These are phyloP conservation scores for Drosophila putrida DNA, from an alignment of 2,888 invertebrate species.

Conservation along the genomic window DNA sequence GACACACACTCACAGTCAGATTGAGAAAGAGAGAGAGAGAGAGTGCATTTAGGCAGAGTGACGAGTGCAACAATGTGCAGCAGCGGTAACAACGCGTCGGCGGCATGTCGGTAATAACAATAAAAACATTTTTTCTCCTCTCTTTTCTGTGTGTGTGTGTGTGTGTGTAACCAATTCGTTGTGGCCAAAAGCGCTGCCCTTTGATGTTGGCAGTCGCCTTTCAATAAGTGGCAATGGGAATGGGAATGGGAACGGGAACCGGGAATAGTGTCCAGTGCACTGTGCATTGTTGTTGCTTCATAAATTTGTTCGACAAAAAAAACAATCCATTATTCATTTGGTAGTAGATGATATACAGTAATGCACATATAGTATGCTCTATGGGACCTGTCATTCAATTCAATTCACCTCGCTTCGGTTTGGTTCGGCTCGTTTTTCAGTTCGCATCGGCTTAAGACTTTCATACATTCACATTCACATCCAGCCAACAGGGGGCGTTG, in stretches of 20 bases:
- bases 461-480: background rate
- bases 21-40: constrained; percentile 12
- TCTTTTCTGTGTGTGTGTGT: too few species aligned
- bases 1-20: constrained; percentile 18
- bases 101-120: constrained; percentile 57
- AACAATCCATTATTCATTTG: constrained; percentile 83
- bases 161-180: constrained; percentile 65
- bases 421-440: constrained; percentile 10
- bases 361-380: background rate
- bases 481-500: constrained; percentile 63
- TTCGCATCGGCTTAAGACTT: constrained; percentile 7
- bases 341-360: background rate
- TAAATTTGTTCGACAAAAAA: constrained; percentile 43
- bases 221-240: constrained; percentile 8
- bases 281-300: constrained; percentile 38
- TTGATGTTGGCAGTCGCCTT: constrained; percentile 41
- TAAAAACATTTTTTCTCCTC: constrained; percentile 43
- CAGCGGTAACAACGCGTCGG: constrained; percentile 37
- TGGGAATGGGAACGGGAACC: constrained; percentile 5
- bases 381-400: constrained; percentile 4
- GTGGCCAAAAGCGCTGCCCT: constrained; percentile 55
- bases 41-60: constrained; percentile 18
- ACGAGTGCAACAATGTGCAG: constrained; percentile 58
- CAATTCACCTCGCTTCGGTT: constrained; percentile 10
- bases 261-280: constrained; percentile 18